Conservation (phyloP, 2,113 vertebrate genomes). For the Ovis canadensis region DNA sequence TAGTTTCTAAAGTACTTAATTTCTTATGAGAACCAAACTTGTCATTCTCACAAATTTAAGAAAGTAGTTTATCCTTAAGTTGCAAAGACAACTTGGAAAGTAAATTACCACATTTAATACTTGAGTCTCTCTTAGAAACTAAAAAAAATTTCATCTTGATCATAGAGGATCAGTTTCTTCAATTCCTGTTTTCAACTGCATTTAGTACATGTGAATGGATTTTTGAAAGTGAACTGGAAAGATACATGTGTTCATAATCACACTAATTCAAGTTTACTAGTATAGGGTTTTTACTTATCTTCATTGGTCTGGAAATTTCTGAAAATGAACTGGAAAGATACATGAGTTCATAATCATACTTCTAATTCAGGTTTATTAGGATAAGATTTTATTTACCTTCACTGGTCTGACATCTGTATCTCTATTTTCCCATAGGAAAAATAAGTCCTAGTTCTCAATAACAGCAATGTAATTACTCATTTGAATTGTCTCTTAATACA, state of each 20-base stretch:
- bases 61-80: background rate
- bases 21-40: background rate
- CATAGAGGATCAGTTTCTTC: background rate
- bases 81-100: background rate
- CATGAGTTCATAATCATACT: background rate
- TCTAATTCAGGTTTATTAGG: background rate
- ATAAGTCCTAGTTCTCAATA: background rate
- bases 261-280: background rate
- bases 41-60: background rate
- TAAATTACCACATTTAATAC: background rate
- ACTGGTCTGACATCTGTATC: background rate
- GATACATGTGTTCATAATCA: background rate
- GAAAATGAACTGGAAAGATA: background rate
- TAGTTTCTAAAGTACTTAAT: background rate
- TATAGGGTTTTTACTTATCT: background rate
- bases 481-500: background rate
- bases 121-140: background rate
- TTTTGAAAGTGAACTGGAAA: background rate
- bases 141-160: background rate
- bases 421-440: background rate
- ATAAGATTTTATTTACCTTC: background rate
- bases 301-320: background rate
- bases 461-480: background rate
- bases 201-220: background rate
- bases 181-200: background rate